phyloP scores from a whole-genome alignment of 1,140 invertebrate genomes.

The Holcopasites calliopsidis region DNA sequence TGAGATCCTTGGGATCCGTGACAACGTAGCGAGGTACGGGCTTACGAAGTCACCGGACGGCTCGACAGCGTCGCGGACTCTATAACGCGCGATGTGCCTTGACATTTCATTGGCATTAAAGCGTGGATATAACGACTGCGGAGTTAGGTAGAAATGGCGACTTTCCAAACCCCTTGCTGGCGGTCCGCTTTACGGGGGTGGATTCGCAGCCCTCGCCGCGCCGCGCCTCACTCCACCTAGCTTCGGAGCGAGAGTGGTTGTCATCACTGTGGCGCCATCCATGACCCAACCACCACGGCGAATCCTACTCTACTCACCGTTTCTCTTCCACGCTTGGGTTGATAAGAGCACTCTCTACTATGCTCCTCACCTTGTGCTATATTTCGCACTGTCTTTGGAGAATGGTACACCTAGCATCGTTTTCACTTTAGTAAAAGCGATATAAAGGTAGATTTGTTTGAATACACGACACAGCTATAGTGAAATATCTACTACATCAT shows the following conservation, averaged over 20 bases:
- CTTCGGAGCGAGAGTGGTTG: constrained; percentile 33
- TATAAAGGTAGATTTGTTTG: no score
- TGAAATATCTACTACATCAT: no score
- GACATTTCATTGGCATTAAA: constrained; percentile 71
- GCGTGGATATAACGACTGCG: constrained; percentile 65
- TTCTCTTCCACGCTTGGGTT: constrained; percentile 12
- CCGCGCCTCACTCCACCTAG: constrained; percentile 32
- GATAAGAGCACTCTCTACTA: constrained; percentile 35
- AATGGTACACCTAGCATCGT: no score
- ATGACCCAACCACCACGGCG: constrained; percentile 31
- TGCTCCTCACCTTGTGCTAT: no score
- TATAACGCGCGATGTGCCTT: constrained; percentile 65
- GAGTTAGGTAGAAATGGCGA: constrained; percentile 75
- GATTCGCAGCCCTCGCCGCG: constrained; percentile 44
- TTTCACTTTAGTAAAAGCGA: no score
- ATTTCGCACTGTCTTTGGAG: no score
- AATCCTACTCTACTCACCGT: not conserved
- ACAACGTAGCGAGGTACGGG: constrained; percentile 40
- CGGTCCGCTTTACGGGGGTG: constrained; percentile 55
- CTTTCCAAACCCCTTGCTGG: constrained; percentile 65
- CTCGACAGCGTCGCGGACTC: constrained; percentile 55
- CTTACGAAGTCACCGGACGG: constrained; percentile 42
- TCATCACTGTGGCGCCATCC: constrained; percentile 66
- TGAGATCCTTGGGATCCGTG: constrained; percentile 32
- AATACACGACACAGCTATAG: no score